Conservation (phyloP, 1,140 invertebrate species). For the Drosophila jambulina region DNA sequence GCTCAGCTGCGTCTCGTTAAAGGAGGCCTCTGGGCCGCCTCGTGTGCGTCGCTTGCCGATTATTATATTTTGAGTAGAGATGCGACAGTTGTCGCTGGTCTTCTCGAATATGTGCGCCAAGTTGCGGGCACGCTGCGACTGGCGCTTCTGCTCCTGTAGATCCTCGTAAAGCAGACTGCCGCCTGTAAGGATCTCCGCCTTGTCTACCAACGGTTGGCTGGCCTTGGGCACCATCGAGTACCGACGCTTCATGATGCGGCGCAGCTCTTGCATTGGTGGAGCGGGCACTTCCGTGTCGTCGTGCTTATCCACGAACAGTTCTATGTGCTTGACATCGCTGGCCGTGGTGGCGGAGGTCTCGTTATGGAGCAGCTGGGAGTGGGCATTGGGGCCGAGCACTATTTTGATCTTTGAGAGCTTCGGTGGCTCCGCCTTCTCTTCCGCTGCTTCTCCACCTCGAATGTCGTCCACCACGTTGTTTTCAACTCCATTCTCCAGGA, state of each 20-base stretch:
- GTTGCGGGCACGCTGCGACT: not conserved
- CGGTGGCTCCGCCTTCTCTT: not conserved
- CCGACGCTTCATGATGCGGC: constrained; percentile 49
- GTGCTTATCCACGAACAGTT: not conserved
- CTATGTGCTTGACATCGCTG: not conserved
- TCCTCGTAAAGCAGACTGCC: constrained; percentile 32
- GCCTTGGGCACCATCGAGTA: constrained; percentile 53
- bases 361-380: constrained; percentile 15
- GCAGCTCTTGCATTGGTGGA: not conserved
- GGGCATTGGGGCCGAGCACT: constrained; percentile 50
- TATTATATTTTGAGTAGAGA: constrained; percentile 79
- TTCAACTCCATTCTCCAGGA: not conserved
- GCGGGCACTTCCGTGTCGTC: constrained; percentile 5
- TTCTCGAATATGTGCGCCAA: constrained; percentile 66
- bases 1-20: constrained; percentile 63
- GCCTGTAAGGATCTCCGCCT: constrained; percentile 19
- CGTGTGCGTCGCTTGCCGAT: constrained; percentile 68
- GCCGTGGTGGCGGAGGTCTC: not conserved
- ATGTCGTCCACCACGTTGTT: not conserved
- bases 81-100: constrained; percentile 66
- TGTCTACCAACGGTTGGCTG: constrained; percentile 60
- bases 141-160: constrained; percentile 4
- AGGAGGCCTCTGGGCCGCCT: constrained; percentile 21
- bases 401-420: constrained; percentile 58
- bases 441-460: no score